phyloP scores from a whole-genome alignment of 1,140 invertebrate genomes.

The Danaus melanippus region DNA sequence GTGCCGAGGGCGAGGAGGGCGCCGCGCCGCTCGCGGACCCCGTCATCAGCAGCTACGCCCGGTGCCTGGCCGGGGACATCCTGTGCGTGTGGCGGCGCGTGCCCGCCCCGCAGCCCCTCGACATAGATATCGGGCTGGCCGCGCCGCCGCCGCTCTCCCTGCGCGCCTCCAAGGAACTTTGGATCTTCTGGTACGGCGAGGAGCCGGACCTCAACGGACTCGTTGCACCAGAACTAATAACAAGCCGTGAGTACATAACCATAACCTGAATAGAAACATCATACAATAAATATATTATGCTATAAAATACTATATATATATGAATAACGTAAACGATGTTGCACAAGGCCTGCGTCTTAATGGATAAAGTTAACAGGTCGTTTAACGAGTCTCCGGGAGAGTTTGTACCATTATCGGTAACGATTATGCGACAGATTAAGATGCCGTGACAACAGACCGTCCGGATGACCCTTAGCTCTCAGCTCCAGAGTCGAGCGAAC shows the following conservation, averaged over 20 bases:
- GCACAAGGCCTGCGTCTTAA: slow-evolving; percentile 27
- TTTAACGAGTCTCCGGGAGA: slow-evolving; percentile 38
- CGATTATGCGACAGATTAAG: slow-evolving; percentile 53
- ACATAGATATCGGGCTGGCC: slow-evolving; percentile 75
- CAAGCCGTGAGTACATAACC: slow-evolving; percentile 76
- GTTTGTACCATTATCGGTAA: slow-evolving; percentile 36
- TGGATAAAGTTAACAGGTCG: slow-evolving; percentile 51
- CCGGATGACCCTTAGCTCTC: slow-evolving; percentile 21
- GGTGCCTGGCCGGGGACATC: slow-evolving; percentile 94
- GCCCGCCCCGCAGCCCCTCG: slow-evolving; percentile 74
- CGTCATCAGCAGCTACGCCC: slow-evolving; percentile 92
- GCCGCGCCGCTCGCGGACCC: slow-evolving; percentile 91
- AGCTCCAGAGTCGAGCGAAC: slow-evolving; percentile 22
- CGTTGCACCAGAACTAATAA: slow-evolving; percentile 84
- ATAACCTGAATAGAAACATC: not conserved
- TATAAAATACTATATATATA: too few species aligned
- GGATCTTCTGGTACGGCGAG: slow-evolving; percentile 99
- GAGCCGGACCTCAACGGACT: slow-evolving; percentile 91
- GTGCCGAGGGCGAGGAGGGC: slow-evolving; percentile 71
- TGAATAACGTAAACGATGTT: slow-evolving; percentile 4
- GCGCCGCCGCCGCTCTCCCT: slow-evolving; percentile 80
- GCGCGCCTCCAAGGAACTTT: slow-evolving; percentile 92
- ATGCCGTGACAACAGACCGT: slow-evolving; percentile 38
- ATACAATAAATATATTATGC: not conserved
- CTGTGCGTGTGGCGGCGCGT: slow-evolving; percentile 96